These are phyloP conservation scores for Odocoileus virginianus DNA, from an alignment of 2,113 vertebrate genomes.

Conservation along the genomic window DNA sequence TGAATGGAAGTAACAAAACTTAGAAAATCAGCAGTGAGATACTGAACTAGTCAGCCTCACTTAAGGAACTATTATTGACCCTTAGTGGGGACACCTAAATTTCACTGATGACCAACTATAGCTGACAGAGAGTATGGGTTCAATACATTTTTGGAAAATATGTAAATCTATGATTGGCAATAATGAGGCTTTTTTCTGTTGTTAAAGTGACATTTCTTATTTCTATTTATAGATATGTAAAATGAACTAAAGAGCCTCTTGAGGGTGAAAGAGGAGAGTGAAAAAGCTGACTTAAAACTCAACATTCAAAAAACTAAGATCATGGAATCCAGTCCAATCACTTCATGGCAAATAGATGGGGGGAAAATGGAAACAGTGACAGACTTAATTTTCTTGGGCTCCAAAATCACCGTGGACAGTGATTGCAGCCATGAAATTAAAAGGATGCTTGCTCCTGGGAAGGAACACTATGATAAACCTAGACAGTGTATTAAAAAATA, in stretches of 20 bases:
- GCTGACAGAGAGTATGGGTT: not conserved
- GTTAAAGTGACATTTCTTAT: not conserved
- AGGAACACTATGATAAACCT: not conserved
- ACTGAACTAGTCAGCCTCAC: not conserved
- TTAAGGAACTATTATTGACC: not conserved
- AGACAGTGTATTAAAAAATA: not conserved
- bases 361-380: not conserved
- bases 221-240: not conserved
- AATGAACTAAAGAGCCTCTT: not conserved
- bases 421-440: not conserved
- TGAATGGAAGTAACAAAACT: not conserved
- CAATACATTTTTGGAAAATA: not conserved
- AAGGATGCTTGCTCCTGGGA: not conserved
- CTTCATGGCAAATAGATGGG: not conserved
- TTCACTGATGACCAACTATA: not conserved
- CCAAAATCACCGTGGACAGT: not conserved
- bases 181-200: not conserved
- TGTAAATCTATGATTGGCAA: not conserved
- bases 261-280: not conserved
- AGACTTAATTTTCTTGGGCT: not conserved
- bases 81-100: not conserved
- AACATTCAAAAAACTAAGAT: not conserved
- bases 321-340: not conserved
- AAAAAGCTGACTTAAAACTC: not conserved
- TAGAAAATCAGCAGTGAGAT: not conserved